Base-by-base conservation (phyloP, 2,888 invertebrate species). In the Xestia c-nigrum region DNA sequence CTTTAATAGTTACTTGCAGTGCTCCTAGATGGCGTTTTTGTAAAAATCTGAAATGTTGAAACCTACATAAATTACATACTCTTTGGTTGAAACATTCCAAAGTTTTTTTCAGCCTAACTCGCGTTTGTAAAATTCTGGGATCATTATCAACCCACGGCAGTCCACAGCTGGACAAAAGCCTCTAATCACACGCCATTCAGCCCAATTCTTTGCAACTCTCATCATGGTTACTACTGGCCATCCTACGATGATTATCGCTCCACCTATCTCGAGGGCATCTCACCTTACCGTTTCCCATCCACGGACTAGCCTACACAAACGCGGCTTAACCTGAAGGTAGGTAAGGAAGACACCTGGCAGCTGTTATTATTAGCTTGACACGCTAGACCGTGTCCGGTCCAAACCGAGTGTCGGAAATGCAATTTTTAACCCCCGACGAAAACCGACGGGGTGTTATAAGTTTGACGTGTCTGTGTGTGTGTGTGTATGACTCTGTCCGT, bases 11-110 rank as follows among this genome's bases (percentile, higher is more conserved):
- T 65, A 55, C 3, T 31, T 0, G 3, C 0, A 47, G 12, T 12
- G 12, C 1, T 31, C 14, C 47, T 63, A 84, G 85, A 85, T 84
- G 83, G 77, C 77, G 69, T 12, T 79, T n/a, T 72, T 78, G 43
- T 72, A 24, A 12, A 5, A 38, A 10, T 19, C 9, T 19, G 59
- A 31, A 55, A 5, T 38, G 5, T 61, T 61, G 19, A n/a, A n/a
- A n/a, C n/a, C n/a, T n/a, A n/a, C n/a, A n/a, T n/a, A n/a, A n/a
- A n/a, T n/a, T n/a, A n/a, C n/a, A n/a, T n/a, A n/a, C n/a, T n/a
- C n/a, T n/a, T n/a, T n/a, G n/a, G 5, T 61, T 61, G 19, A 61
- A 4, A 59, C 19, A 31, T 16, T 1, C 9, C 3, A 59, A 59
- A 31, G 31, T 19, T 1, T 9, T 16, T 59, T 31, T 31, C 14